Evolutionary conservation across 2,888 invertebrate genomes (phyloP).

Genomic region (Kryphioiulus occultus): DNA sequence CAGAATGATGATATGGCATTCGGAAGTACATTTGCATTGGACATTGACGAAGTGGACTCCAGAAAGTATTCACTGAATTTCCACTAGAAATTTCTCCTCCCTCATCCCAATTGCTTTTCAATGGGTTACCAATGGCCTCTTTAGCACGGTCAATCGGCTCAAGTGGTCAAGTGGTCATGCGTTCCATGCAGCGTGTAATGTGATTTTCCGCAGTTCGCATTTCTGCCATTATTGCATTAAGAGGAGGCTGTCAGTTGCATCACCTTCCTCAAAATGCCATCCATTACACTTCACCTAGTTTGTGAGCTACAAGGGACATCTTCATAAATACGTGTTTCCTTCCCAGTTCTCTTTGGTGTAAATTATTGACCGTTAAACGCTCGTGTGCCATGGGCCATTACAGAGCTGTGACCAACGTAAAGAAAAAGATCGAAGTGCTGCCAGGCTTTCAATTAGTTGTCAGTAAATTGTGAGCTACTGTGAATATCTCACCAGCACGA

Average conservation of each 20-base stretch:
- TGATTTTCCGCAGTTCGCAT: conserved; percentile 1
- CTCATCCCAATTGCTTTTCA: neutral
- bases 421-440: neutral
- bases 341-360: neutral
- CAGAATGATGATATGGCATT: too few relatives aligned
- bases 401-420: neutral
- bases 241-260: conserved; percentile 35
- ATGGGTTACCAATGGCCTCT: neutral
- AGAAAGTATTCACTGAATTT: neutral
- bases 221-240: neutral
- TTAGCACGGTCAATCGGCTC: conserved; percentile 10
- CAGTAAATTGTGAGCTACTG: neutral
- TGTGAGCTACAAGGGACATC: neutral
- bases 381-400: neutral
- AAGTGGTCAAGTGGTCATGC: neutral
- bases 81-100: neutral
- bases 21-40: too few relatives aligned
- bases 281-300: conserved; percentile 31
- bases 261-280: conserved; percentile 17
- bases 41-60: neutral
- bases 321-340: neutral
- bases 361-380: conserved; percentile 6
- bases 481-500: neutral
- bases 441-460: neutral
- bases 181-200: neutral